Conservation (phyloP, 1,140 invertebrate species). For the Maniola jurtina region DNA sequence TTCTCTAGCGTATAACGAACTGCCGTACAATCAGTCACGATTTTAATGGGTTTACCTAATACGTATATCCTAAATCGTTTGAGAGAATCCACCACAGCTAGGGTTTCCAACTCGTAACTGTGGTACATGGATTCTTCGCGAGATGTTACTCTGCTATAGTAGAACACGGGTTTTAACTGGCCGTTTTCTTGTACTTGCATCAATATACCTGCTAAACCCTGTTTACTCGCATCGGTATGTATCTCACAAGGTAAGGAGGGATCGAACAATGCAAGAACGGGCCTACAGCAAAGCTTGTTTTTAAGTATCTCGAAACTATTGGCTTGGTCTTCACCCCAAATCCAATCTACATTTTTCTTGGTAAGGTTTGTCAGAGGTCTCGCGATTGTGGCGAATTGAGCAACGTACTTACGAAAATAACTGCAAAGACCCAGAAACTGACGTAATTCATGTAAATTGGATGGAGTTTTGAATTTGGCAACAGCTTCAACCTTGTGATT, state of each 20-base stretch:
- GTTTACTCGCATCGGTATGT: conserved; percentile 32
- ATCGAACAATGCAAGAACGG: conserved; percentile 37
- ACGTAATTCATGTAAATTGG: conserved; percentile 37
- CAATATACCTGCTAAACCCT: conserved; percentile 32
- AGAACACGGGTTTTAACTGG: no score
- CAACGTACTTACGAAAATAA: conserved; percentile 38
- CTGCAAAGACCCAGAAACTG: conserved; percentile 49
- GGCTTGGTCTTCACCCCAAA: conserved; percentile 51
- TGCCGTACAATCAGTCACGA: conserved; percentile 62
- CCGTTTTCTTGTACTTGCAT: conserved; percentile 17
- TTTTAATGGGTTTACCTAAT: conserved; percentile 62
- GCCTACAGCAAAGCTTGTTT: conserved; percentile 10
- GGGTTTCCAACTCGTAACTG: no score
- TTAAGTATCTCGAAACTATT: conserved; percentile 33
- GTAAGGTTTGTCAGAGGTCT: conserved; percentile 41
- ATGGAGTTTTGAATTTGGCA: neutral
- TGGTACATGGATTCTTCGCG: conserved; percentile 62
- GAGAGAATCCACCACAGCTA: conserved; percentile 71
- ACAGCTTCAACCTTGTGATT: conserved; percentile 42
- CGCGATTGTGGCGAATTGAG: conserved; percentile 13
- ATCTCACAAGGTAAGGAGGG: conserved; percentile 21
- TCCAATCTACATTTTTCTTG: conserved; percentile 45
- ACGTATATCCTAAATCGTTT: conserved; percentile 71
- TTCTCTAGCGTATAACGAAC: conserved; percentile 42
- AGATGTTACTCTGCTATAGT: conserved; percentile 32